Evolutionary conservation across 2,888 invertebrate species (phyloP).

Genomic region (Plutella xylostella): DNA sequence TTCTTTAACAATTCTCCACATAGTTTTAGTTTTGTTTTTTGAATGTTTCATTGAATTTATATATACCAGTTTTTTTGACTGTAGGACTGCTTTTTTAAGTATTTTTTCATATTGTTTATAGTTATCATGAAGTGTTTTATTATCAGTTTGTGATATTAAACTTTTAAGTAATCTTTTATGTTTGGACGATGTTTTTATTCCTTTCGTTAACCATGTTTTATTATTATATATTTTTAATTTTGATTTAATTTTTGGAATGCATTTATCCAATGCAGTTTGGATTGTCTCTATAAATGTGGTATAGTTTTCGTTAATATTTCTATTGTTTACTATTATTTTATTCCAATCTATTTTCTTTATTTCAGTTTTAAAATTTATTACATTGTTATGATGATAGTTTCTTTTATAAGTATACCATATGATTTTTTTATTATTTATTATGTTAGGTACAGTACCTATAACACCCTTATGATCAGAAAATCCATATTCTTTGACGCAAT

Average conservation of each 20-base stretch:
- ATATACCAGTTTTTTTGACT: not conserved
- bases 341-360: not conserved
- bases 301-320: not conserved
- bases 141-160: not conserved
- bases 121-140: not conserved
- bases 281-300: not conserved
- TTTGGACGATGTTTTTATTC: not conserved
- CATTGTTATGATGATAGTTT: not conserved
- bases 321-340: not conserved
- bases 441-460: not conserved
- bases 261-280: not conserved
- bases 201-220: not conserved
- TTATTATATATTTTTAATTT: not conserved
- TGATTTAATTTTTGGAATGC: not conserved
- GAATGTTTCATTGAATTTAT: not conserved
- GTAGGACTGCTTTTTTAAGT: not conserved
- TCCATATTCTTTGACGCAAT: slow-evolving; percentile 8
- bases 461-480: slow-evolving; percentile 16
- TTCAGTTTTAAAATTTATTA: not conserved
- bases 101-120: not conserved
- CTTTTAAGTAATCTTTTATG: not conserved
- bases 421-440: not conserved
- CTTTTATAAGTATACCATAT: slow-evolving; percentile 33
- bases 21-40: not conserved
- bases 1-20: not conserved